Evolutionary conservation across 2,888 invertebrate genomes (phyloP).

Genomic region (Vanessa cardui): DNA sequence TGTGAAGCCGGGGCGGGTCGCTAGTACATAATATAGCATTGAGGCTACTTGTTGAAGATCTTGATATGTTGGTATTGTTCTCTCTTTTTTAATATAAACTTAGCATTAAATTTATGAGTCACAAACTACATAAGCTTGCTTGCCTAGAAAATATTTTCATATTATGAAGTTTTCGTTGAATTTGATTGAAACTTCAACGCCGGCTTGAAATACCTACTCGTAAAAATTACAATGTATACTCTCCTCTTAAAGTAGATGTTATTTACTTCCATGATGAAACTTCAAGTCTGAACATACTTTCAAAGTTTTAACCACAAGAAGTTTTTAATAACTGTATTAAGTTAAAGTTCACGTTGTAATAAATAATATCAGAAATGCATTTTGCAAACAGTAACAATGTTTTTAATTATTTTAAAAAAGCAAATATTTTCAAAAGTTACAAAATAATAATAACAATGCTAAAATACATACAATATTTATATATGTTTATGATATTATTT

Average conservation of each 20-base stretch:
- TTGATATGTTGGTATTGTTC: no score
- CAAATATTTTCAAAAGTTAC: no score
- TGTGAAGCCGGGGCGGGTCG: no score
- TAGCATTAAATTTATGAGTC: no score
- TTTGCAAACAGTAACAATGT: neutral
- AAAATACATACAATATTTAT: no score
- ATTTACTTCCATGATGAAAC: slow-evolving; percentile 6
- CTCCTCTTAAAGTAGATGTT: neutral
- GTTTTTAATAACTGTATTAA: slow-evolving; percentile 11
- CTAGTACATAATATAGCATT: no score
- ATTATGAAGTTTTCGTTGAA: neutral
- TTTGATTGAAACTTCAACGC: neutral
- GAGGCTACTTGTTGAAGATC: no score
- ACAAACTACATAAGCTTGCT: no score
- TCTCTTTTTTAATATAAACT: no score
- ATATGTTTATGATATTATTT: no score
- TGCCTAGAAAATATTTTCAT: neutral
- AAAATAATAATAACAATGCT: no score
- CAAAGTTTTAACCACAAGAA: slow-evolving; percentile 9
- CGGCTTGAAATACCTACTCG: neutral
- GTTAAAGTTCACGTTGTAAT: slow-evolving; percentile 8
- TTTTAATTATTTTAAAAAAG: neutral
- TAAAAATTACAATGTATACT: slow-evolving; percentile 6
- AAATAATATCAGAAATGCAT: neutral
- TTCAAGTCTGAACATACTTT: slow-evolving; percentile 9